Evolutionary conservation across 2,888 invertebrate genomes (phyloP), one percentile per base, ranked within the genome.

Genomic region (Salticus scenicus): DNA sequence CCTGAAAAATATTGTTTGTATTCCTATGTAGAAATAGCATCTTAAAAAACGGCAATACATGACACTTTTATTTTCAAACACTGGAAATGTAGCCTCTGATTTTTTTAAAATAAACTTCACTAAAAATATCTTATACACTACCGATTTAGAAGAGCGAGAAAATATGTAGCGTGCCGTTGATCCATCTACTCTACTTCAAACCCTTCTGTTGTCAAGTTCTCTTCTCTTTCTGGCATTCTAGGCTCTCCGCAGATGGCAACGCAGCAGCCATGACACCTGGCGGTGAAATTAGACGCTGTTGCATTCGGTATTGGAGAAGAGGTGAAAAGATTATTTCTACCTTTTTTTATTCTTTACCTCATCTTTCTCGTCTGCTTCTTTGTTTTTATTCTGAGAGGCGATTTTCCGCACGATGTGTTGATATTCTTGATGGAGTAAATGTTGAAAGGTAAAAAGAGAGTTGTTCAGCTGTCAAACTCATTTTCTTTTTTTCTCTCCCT

Each of bases 151-250:
- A 14, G 47, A 14, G 47, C 7, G 47, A n/a, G 17, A 2, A 37
- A 37, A 37, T 4, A 37, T 37, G 37, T 37, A 47, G 7, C 2
- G 12, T 4, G n/a, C 17, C 74, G 47, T 30, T 74, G 69, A 74
- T 71, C 72, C 72, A 75, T 72, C 83, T 82, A 82, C 63, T 51
- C 83, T 77, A 78, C 83, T 73, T 77, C 81, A 75, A 69, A 70
- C 63, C 14, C 74, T 74, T 75, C 57, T 24, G 72, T 20, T 66
- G 30, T 37, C 33, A 20, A 17, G 4, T 24, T 47, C 47, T 2
- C 12, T 47, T 47, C 47, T 47, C 24, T 5, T 24, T 1, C 5
- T 5, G 4, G 57, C 4, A 17, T 24, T 24, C 24, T 24, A 24
- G 24, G 57, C 20, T 5, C 4, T 17, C 24, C 37, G 67, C 83